Evolutionary conservation across 2,888 invertebrate genomes (phyloP).

Genomic region (Pasiphila rectangulata): DNA sequence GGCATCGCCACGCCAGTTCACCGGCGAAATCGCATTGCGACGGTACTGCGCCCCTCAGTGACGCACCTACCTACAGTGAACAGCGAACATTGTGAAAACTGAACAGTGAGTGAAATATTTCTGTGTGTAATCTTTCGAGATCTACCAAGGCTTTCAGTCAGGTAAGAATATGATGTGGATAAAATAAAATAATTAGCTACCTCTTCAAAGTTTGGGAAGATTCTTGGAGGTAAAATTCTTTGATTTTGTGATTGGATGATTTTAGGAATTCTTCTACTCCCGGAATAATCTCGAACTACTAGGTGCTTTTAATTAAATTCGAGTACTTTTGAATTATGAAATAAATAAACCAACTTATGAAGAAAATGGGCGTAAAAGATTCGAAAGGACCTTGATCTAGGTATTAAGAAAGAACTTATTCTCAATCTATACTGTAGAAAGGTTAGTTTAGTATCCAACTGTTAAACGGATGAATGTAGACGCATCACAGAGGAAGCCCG

Average conservation of each 20-base stretch:
- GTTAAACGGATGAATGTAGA: constrained; percentile 1
- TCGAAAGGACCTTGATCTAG: too few species aligned
- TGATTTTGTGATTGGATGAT: too few species aligned
- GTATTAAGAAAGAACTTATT: too few species aligned
- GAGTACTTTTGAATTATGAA: too few species aligned
- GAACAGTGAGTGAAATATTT: constrained; percentile 41
- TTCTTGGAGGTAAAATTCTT: too few species aligned
- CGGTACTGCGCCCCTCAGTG: constrained; percentile 50
- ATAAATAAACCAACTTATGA: too few species aligned
- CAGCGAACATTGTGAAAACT: constrained; percentile 29
- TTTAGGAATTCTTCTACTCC: too few species aligned
- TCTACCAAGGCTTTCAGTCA: constrained; percentile 58
- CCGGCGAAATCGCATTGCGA: constrained; percentile 68
- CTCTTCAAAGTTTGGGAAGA: too few species aligned
- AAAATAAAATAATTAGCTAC: too few species aligned
- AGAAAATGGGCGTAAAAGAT: too few species aligned
- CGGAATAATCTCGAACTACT: too few species aligned
- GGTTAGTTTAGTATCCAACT: not conserved
- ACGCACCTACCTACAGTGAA: constrained; percentile 25
- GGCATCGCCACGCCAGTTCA: constrained; percentile 52
- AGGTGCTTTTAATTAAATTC: too few species aligned
- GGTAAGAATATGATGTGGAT: constrained; percentile 51
- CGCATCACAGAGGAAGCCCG: constrained; percentile 25
- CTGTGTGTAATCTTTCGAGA: constrained; percentile 49
- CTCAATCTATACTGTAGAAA: not conserved